Conservation (phyloP, 2,888 invertebrate genomes). For the Incurvaria masculella region DNA sequence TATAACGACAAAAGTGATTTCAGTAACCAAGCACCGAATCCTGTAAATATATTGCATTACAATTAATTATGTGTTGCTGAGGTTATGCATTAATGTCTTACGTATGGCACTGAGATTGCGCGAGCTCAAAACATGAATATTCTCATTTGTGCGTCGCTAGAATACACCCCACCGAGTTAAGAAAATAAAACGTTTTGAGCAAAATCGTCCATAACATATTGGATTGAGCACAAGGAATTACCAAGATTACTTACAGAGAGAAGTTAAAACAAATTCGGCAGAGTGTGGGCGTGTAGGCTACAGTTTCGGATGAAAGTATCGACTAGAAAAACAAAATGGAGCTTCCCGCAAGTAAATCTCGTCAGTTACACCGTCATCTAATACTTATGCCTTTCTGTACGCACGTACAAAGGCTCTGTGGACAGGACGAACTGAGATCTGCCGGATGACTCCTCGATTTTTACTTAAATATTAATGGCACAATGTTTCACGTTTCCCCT, state of each 20-base stretch:
- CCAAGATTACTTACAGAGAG: not conserved
- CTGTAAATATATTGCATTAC: not conserved
- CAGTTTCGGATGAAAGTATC: not conserved
- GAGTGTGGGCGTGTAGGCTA: not conserved
- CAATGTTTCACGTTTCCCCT: slow-evolving; percentile 48
- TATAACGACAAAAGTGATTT: not conserved
- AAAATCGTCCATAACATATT: not conserved
- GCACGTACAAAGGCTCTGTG: too few relatives aligned
- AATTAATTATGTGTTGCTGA: not conserved
- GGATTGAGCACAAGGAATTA: not conserved
- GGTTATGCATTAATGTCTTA: not conserved
- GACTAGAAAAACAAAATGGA: not conserved
- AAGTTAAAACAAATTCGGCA: not conserved
- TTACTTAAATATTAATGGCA: slow-evolving; percentile 40
- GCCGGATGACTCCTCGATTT: too few relatives aligned
- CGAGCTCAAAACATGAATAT: not conserved
- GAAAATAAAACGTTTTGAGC: not conserved
- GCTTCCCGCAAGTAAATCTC: too few relatives aligned
- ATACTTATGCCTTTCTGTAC: too few relatives aligned
- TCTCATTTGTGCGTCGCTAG: not conserved
- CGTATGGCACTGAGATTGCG: not conserved
- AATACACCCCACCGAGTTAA: not conserved
- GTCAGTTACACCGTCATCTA: too few relatives aligned
- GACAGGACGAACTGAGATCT: too few relatives aligned
- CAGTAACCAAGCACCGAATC: not conserved